Evolutionary conservation across 2,113 vertebrate species (phyloP).

Genomic region (Gobio gobio): DNA sequence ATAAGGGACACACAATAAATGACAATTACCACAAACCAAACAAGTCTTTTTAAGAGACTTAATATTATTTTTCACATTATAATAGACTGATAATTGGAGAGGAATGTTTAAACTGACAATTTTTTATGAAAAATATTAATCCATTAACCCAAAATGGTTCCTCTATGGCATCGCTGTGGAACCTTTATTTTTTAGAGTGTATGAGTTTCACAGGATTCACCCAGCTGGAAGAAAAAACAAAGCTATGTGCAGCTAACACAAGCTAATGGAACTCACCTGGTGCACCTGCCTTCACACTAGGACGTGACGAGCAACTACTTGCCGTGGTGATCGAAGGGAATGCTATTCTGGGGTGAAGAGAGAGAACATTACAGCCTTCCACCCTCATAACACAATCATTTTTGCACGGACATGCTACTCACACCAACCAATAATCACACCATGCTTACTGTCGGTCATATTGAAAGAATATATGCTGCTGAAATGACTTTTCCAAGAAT

Average conservation of each 20-base stretch:
- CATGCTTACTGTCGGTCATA: background rate
- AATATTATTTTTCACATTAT: background rate
- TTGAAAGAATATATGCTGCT: background rate
- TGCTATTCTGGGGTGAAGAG: constrained; percentile 93
- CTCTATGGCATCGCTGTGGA: background rate
- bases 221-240: background rate
- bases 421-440: constrained; percentile 1
- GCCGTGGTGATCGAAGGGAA: constrained; percentile 97
- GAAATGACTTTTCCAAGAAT: constrained; percentile 1
- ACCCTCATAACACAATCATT: background rate
- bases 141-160: too few relatives aligned
- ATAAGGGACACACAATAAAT: constrained; percentile 66
- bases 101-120: background rate
- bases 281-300: constrained; percentile 85
- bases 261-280: constrained; percentile 83
- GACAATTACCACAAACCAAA: background rate
- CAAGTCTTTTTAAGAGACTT: background rate
- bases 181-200: background rate
- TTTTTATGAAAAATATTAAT: background rate
- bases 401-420: background rate
- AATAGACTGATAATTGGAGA: background rate
- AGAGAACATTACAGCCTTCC: constrained; percentile 52
- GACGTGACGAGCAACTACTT: constrained; percentile 90
- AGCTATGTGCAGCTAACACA: background rate
- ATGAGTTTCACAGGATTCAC: background rate